Evolutionary conservation across 2,113 vertebrate species (phyloP), one percentile per base, ranked within the genome.

Genomic region (Mesitornis unicolor): DNA sequence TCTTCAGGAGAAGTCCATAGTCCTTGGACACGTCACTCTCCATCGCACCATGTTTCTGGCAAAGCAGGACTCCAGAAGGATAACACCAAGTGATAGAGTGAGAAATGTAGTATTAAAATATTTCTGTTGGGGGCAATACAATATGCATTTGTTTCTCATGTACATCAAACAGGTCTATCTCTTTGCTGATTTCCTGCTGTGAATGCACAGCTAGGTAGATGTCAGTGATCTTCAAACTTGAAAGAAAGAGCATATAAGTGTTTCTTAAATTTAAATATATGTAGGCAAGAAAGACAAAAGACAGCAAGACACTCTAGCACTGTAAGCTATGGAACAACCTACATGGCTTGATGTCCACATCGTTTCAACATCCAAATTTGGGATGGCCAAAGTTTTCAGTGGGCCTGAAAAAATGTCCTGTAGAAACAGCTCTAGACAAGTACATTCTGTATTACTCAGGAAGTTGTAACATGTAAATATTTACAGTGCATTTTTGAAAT

Each of bases 401-500:
- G 16, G 17, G 45, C 45, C 45, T 51, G 78, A 56, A 77, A 78
- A 96, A 87, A 76, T 22, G 17, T 84, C 21, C 67, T 65, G 80
- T 53, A 78, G 50, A 76, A 93, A 92, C 75, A 97, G 54, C 60
- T 92, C 64, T 71, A 78, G 84, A 90, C 51, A 97, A 94, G 65
- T 67, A 89, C 25, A 73, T 47, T 75, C 57, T 73, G 28, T 78
- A 80, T 95, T 91, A 22, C 45, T 88, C 67, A 92, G 88, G 73
- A 96, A 93, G 67, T 17, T 84, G 43, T 77, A 95, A 93, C 28
- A 45, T 33, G 43, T 33, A 94, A 87, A 83, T 84, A 80, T 64
- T 93, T 56, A 38, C 93, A 92, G 31, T 75, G 16, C 19, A 74
- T 60, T 81, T 71, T 94, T 95, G 93, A 97, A 95, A 91, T 93